A percentile compares a stretch with the other conserved stretches of the same genome.
Evolutionary conservation across 2,888 invertebrate species (phyloP).

Genomic region (Tinea trinotella): DNA sequence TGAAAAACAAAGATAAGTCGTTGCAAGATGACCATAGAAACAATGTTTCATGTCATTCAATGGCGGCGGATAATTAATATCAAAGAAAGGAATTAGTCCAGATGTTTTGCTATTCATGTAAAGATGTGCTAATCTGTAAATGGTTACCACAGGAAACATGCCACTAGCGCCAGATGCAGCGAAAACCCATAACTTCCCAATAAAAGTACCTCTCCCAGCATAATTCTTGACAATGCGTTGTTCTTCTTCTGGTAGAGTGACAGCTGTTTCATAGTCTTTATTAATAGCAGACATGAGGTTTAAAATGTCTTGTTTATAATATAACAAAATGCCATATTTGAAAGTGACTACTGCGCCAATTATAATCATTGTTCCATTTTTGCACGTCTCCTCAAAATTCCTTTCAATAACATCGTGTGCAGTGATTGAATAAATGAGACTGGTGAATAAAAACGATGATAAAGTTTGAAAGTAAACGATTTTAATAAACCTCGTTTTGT

Average conservation of each 20-base stretch:
- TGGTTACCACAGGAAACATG: neutral
- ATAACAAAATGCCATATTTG: constrained; percentile 36
- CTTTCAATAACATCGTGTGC: constrained; percentile 32
- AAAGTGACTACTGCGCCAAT: constrained; percentile 34
- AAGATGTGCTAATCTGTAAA: neutral
- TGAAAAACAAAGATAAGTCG: constrained; percentile 28
- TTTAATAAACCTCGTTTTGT: too few relatives aligned
- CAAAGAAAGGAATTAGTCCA: neutral
- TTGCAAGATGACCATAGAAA: constrained; percentile 26
- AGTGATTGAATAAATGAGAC: constrained; percentile 32
- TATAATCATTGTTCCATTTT: constrained; percentile 37
- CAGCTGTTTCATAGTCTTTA: constrained; percentile 35
- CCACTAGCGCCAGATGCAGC: constrained; percentile 27
- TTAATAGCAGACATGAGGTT: constrained; percentile 35
- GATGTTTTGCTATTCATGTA: neutral
- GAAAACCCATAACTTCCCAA: constrained; percentile 38
- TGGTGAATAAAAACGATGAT: neutral
- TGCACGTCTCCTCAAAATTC: constrained; percentile 37
- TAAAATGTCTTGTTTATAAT: constrained; percentile 30
- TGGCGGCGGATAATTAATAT: neutral
- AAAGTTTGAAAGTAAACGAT: too few relatives aligned
- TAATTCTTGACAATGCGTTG: constrained; percentile 33
- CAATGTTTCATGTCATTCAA: constrained; percentile 28
- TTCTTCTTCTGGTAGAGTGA: constrained; percentile 28
- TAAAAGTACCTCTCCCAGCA: constrained; percentile 31